Base-by-base conservation (phyloP, 35 echinoderm and acorn worm species). In the Stichopus chloronotus region DNA sequence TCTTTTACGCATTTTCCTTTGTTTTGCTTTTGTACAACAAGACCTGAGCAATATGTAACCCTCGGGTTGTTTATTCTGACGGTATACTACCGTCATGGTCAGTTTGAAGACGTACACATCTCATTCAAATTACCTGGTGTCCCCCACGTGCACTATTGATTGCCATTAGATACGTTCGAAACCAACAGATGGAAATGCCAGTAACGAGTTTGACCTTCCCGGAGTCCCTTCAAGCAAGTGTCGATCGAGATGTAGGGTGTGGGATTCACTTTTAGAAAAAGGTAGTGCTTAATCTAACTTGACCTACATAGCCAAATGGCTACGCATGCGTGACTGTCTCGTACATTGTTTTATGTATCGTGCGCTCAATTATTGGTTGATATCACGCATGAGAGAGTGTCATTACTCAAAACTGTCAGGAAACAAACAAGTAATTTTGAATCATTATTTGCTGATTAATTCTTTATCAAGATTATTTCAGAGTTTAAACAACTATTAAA, bases 91-190 rank as follows among this genome's bases (percentile, higher is more conserved):
- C 30, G 30, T 43, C 30, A 43, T 43, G 30, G 30, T 43, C 30
- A 43, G 30, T 43, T 43, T 43, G 17, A 24, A 74, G 69, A 16
- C 69, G 22, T 20, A n/a, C 17, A 74, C 19, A 74, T 20, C 69
- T 20, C 22, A 20, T 74, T 74, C 19, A 74, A 74, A 74, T 74
- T 74, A 74, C 17, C 69, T 20, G 69, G 69, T 74, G 69, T 74
- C 69, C 69, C 69, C 22, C 69, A 74, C 13, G 19, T 74, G 69
- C 69, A 74, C 69, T 74, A 74, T 74, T 20, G 69, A 74, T 74
- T n/a, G 17, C 17, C 69, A 74, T 74, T n/a, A 74, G 11, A 74
- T 14, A 74, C 17, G 17, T 74, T 74, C 22, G 69, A 74, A n/a
- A 2, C 13, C 69, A 21, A 74, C 69, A 74, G 21, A 74, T 7